Evolutionary conservation across 1,140 invertebrate species (phyloP).

Genomic region (Holotrichia oblita): DNA sequence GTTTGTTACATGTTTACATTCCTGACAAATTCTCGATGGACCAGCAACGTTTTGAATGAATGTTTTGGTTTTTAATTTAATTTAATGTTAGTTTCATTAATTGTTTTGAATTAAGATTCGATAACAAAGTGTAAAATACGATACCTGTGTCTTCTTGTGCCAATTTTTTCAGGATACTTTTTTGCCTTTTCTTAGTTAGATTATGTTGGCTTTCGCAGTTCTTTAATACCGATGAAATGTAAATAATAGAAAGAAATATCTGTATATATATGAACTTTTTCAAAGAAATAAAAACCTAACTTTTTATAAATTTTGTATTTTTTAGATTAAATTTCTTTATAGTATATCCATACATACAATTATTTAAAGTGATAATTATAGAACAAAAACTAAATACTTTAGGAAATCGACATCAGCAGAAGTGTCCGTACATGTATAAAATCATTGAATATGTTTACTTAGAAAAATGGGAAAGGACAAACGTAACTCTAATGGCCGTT

Average conservation of each 20-base stretch:
- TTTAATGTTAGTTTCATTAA: not conserved
- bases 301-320: conserved; percentile 6
- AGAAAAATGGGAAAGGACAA: no score
- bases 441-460: no score
- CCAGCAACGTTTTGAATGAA: not conserved
- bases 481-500: no score
- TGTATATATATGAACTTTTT: conserved; percentile 31
- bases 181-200: conserved; percentile 22
- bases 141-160: conserved; percentile 51
- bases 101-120: conserved; percentile 39
- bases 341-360: no score
- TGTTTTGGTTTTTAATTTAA: conserved; percentile 19
- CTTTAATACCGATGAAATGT: not conserved
- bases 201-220: not conserved
- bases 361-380: no score
- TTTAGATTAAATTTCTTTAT: not conserved
- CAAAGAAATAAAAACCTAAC: conserved; percentile 31
- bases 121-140: conserved; percentile 46
- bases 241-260: conserved; percentile 9
- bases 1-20: conserved; percentile 20
- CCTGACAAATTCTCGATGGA: not conserved
- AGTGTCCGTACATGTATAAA: no score
- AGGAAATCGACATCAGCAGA: no score
- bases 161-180: conserved; percentile 45
- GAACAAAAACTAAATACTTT: no score